phyloP scores from a whole-genome alignment of 2,797 vertebrate species.

The Scyliorhinus canicula region DNA sequence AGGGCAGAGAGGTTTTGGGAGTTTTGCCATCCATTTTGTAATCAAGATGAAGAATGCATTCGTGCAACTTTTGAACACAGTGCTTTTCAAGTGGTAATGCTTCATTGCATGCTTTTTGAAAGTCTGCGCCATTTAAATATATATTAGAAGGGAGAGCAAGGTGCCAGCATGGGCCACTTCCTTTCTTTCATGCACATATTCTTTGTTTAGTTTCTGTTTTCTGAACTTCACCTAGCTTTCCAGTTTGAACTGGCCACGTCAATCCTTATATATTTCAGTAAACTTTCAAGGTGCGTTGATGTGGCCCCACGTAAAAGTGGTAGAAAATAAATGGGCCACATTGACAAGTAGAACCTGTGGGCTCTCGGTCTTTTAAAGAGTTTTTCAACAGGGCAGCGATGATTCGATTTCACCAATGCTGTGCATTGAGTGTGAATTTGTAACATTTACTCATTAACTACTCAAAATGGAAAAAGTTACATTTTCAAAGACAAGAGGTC shows the following conservation, averaged over 20 bases:
- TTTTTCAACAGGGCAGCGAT: background rate
- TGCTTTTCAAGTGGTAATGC: background rate
- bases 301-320: background rate
- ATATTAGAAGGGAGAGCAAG: background rate
- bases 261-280: background rate
- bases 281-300: background rate
- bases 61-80: background rate
- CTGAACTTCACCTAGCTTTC: background rate
- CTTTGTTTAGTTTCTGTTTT: background rate
- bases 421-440: background rate
- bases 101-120: too few species aligned
- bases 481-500: conserved; percentile 47
- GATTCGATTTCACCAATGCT: background rate
- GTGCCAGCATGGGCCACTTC: background rate
- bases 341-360: background rate
- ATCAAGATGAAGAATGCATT: background rate
- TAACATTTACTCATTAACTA: background rate
- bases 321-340: background rate
- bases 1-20: background rate
- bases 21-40: background rate
- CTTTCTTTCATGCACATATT: background rate
- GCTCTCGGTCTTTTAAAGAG: too few species aligned
- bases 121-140: background rate
- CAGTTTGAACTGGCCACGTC: background rate
- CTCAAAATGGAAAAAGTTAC: background rate